Evolutionary conservation across 2,888 invertebrate genomes (phyloP).

Genomic region (Eretmocerus hayati): DNA sequence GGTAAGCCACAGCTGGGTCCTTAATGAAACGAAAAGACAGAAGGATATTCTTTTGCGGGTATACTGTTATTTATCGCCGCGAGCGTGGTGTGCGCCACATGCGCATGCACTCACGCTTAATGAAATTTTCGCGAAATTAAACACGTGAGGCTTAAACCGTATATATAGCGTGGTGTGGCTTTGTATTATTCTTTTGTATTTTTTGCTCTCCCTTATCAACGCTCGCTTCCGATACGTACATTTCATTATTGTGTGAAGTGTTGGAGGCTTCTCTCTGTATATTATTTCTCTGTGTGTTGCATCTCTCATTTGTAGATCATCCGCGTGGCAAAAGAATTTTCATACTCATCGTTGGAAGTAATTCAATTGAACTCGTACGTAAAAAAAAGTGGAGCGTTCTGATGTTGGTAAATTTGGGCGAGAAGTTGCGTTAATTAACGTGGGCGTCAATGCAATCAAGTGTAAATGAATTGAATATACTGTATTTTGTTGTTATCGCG

Average conservation of each 20-base stretch:
- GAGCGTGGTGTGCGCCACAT: neutral
- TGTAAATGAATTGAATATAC: no score
- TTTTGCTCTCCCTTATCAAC: neutral
- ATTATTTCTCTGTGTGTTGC: neutral
- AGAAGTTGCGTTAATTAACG: no score
- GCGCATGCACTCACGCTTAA: constrained; percentile 5
- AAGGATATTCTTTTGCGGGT: neutral
- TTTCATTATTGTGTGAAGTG: neutral
- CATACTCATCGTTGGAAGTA: no score
- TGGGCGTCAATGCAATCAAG: no score
- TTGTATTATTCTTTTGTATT: neutral
- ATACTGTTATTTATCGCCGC: constrained; percentile 11
- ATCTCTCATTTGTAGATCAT: constrained; percentile 5
- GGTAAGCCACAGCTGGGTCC: neutral
- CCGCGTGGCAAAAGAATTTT: neutral
- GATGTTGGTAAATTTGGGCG: no score
- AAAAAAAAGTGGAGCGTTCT: no score
- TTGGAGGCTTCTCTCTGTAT: neutral
- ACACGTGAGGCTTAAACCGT: no score
- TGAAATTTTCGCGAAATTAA: constrained; percentile 19
- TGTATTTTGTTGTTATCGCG: no score
- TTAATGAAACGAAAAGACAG: constrained; percentile 8
- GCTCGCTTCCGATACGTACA: neutral
- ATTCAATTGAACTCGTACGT: no score
- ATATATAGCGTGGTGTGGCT: no score